Evolutionary conservation across 2,113 vertebrate species (phyloP).

Genomic region (Colistium nudipinnis): DNA sequence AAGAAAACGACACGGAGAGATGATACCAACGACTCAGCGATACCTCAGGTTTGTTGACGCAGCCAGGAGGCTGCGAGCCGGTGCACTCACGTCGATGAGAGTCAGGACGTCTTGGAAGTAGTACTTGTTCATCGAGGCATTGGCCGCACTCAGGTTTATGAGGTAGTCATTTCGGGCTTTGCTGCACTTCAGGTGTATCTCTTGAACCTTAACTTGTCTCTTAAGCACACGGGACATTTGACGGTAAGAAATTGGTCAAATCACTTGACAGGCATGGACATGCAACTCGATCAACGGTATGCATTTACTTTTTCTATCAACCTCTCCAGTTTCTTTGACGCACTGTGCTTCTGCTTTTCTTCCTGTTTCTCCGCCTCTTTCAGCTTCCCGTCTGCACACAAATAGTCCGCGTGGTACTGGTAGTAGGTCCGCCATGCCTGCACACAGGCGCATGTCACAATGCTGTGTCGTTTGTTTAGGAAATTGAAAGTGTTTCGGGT

Average conservation of each 20-base stretch:
- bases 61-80: not conserved
- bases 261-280: not conserved
- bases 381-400: constrained; percentile 86
- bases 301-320: constrained; percentile 86
- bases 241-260: not conserved
- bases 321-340: constrained; percentile 86
- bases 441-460: constrained; percentile 14
- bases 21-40: not conserved
- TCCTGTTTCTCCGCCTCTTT: constrained; percentile 88
- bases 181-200: constrained; percentile 86
- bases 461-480: not conserved
- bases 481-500: constrained; percentile 1
- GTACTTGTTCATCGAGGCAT: constrained; percentile 86
- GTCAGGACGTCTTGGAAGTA: constrained; percentile 84
- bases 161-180: constrained; percentile 91
- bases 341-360: constrained; percentile 85
- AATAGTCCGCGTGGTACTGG: constrained; percentile 83
- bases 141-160: constrained; percentile 86
- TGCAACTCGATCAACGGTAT: not conserved
- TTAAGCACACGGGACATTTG: constrained; percentile 46
- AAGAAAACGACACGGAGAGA: not conserved
- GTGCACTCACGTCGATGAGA: constrained; percentile 86
- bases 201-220: constrained; percentile 87
- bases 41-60: no score
- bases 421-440: constrained; percentile 90